Percentiles rank a stretch among this genome's conserved stretches.
phyloP scores from a whole-genome alignment of 2,113 vertebrate species.

The Mionectes macconnelli region DNA sequence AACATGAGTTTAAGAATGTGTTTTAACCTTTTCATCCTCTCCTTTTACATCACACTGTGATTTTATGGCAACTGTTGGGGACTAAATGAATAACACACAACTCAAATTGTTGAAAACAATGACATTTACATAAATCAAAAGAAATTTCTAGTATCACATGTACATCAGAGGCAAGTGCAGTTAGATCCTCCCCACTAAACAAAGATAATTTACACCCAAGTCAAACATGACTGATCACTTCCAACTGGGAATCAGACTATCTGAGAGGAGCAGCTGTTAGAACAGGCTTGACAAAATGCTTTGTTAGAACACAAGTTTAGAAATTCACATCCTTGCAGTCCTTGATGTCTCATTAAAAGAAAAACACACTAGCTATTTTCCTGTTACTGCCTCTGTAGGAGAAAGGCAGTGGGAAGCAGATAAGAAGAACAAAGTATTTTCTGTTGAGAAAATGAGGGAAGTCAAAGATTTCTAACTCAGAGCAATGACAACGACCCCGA shows the following conservation, averaged over 20 bases:
- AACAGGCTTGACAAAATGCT: conserved; percentile 2
- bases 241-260: conserved; percentile 52
- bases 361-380: conserved; percentile 42
- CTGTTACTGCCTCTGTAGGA: conserved; percentile 31
- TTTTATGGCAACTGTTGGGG: not conserved
- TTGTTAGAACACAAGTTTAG: conserved; percentile 56
- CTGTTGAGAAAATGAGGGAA: not conserved
- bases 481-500: not conserved
- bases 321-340: conserved; percentile 62
- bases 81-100: not conserved
- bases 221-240: conserved; percentile 24
- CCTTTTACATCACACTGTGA: not conserved
- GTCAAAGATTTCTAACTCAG: conserved; percentile 20
- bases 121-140: conserved; percentile 18
- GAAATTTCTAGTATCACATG: not conserved
- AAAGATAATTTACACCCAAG: conserved; percentile 4
- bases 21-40: not conserved
- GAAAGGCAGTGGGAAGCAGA: conserved; percentile 51
- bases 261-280: conserved; percentile 49
- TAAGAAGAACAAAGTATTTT: conserved; percentile 60
- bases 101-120: not conserved
- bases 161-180: not conserved
- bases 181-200: not conserved
- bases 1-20: not conserved
- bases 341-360: conserved; percentile 53